phyloP scores from a whole-genome alignment of 2,113 vertebrate genomes.

The Colaptes auratus region DNA sequence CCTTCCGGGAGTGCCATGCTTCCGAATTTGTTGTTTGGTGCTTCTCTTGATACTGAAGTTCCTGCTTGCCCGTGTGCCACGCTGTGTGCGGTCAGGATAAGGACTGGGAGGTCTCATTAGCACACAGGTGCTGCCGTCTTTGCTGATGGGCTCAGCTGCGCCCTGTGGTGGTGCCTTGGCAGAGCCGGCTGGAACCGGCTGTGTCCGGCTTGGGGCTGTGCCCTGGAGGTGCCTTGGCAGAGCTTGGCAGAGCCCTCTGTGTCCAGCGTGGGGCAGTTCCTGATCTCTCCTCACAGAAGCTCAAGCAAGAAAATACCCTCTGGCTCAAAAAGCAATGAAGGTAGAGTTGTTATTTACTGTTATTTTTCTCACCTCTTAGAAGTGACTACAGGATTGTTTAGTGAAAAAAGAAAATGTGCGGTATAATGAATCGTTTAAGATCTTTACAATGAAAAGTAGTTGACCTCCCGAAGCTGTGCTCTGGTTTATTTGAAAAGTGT shows the following conservation, averaged over 20 bases:
- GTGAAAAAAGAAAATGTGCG: background rate
- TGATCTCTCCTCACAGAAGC: background rate
- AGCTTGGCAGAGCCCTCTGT: no score
- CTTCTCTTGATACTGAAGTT: background rate
- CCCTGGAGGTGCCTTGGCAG: no score
- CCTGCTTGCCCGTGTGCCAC: rapidly evolving
- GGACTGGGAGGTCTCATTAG: no score
- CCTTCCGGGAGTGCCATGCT: background rate
- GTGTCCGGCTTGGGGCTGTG: no score
- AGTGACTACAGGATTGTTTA: background rate
- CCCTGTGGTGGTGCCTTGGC: no score
- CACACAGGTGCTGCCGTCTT: background rate
- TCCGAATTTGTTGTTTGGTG: background rate
- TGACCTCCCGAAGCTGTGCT: background rate
- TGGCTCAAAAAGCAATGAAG: background rate
- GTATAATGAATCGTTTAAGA: background rate
- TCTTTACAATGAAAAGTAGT: background rate
- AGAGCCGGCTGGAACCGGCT: no score
- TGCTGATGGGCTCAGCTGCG: background rate
- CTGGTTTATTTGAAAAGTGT: background rate
- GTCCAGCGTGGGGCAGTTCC: background rate
- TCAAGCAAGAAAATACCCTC: background rate
- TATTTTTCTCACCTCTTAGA: background rate
- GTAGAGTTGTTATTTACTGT: background rate
- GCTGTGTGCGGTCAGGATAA: rapidly evolving